Evolutionary conservation across 2,113 vertebrate species (phyloP).

Genomic region (Peromyscus californicus): DNA sequence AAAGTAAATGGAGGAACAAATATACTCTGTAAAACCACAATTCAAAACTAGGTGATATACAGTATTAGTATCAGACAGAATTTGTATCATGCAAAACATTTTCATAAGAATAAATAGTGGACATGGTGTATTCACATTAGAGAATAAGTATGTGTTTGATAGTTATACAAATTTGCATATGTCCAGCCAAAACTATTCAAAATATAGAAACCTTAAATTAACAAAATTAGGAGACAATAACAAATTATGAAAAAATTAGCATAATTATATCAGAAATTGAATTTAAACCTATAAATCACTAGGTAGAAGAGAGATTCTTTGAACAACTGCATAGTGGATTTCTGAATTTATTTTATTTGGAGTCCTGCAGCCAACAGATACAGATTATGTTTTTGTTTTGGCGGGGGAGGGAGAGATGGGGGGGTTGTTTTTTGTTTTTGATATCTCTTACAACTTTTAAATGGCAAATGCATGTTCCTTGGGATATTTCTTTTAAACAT

Average conservation of each 20-base stretch:
- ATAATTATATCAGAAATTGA: neutral
- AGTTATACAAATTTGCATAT: neutral
- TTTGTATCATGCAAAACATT: neutral
- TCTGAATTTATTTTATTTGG: neutral
- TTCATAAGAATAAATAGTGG: neutral
- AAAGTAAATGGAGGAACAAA: neutral
- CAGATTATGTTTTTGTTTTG: neutral
- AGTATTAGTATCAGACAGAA: neutral
- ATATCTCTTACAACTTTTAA: constrained; percentile 44
- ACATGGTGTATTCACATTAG: neutral
- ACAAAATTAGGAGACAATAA: constrained; percentile 2
- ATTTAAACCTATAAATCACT: neutral
- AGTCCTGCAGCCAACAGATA: neutral
- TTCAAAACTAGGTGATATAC: neutral
- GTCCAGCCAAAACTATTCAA: neutral
- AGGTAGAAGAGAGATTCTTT: neutral
- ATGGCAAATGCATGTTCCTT: constrained; percentile 3
- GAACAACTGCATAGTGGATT: neutral
- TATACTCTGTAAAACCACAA: neutral
- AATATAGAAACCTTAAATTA: constrained; percentile 1
- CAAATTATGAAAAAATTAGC: neutral
- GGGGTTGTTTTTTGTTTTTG: neutral
- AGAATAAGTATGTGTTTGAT: neutral
- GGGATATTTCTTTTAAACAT: constrained; percentile 42
- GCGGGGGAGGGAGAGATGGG: too few species aligned